A percentile compares a stretch with the other conserved stretches of the same genome.
Evolutionary conservation across 2,888 invertebrate genomes (phyloP).

Genomic region (Agonopterix arenella): DNA sequence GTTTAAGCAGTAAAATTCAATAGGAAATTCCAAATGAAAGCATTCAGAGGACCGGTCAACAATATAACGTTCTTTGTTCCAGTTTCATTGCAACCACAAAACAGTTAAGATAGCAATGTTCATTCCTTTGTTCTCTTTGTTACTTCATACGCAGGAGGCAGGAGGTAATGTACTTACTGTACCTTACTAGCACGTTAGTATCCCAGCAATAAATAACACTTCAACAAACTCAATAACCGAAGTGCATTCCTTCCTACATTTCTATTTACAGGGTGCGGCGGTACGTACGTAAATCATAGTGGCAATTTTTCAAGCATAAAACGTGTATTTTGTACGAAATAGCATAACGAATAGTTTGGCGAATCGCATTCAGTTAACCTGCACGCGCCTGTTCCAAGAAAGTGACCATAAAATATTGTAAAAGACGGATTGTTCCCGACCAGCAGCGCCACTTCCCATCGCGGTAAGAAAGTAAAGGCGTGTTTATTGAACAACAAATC

Average conservation of each 20-base stretch:
- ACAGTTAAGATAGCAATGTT: too few species aligned
- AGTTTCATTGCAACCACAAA: too few species aligned
- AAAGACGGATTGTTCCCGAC: conserved; percentile 32
- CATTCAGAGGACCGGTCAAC: too few species aligned
- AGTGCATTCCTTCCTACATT: not conserved
- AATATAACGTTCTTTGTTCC: too few species aligned
- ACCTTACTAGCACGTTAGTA: too few species aligned
- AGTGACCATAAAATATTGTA: conserved; percentile 28
- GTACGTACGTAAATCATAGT: conserved; percentile 36
- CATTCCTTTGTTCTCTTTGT: too few species aligned
- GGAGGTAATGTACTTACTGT: too few species aligned
- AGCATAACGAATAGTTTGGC: conserved; percentile 2
- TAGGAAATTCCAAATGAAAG: too few species aligned
- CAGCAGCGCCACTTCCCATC: conserved; percentile 21
- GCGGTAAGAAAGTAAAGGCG: conserved; percentile 23
- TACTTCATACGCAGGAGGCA: too few species aligned
- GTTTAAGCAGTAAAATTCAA: too few species aligned
- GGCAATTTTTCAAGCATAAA: conserved; percentile 36
- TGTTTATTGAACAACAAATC: conserved; percentile 45
- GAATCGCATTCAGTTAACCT: conserved; percentile 2
- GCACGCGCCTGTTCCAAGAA: conserved; percentile 16
- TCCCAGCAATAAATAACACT: too few species aligned
- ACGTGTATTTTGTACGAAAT: conserved; percentile 25
- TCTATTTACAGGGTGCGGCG: conserved; percentile 30
- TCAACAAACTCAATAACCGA: too few species aligned